Evolutionary conservation across 1,140 invertebrate species (phyloP).

Genomic region (Trinorchestia longiramus): DNA sequence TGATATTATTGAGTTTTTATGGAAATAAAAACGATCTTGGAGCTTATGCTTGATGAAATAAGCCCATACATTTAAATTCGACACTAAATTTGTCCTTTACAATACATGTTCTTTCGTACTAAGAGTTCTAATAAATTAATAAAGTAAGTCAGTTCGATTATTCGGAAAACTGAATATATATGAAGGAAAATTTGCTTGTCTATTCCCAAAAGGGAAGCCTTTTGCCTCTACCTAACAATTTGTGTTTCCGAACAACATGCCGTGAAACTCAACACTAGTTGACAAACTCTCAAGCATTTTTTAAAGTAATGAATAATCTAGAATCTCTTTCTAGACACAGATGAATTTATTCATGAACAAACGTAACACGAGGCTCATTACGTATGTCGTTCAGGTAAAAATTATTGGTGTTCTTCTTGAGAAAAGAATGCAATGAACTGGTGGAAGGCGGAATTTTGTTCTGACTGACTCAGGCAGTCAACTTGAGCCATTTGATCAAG

Average conservation of each 20-base stretch:
- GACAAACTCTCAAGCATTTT: neutral
- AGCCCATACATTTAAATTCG: neutral
- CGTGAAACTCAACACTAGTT: neutral
- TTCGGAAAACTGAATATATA: neutral
- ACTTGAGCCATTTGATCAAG: neutral
- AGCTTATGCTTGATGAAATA: neutral
- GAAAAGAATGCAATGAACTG: neutral
- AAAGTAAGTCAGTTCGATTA: neutral
- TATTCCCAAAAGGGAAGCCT: neutral
- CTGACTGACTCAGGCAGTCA: neutral
- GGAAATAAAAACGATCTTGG: neutral
- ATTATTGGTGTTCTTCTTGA: neutral
- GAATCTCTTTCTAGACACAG: neutral
- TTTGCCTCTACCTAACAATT: neutral
- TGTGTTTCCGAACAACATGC: neutral
- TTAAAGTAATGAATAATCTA: neutral
- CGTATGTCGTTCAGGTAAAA: neutral
- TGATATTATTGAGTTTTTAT: neutral
- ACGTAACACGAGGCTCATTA: neutral
- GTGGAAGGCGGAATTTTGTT: neutral
- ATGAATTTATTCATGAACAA: neutral
- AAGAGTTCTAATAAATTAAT: neutral
- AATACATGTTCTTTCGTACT: neutral
- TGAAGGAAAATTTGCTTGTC: neutral
- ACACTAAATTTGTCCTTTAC: neutral